Percentiles rank a stretch among this genome's conserved stretches.
These are phyloP conservation scores for Mungos mungo DNA, from an alignment of 2,113 vertebrate species.

Conservation along the genomic window DNA sequence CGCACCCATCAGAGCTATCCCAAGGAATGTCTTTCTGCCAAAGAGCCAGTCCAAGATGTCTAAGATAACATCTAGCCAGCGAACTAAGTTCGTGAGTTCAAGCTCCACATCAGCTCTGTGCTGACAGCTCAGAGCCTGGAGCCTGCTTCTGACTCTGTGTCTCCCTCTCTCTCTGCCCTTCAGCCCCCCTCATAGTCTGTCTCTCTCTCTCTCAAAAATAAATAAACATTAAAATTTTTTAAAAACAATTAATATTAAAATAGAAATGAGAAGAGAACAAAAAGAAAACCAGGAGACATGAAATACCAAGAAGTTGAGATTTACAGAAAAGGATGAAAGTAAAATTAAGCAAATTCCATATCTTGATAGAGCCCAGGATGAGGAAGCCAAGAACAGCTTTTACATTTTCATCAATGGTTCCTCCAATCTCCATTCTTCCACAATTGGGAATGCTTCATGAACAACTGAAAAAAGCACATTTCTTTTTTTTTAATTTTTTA, in stretches of 20 bases:
- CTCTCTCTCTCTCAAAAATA: too few species aligned
- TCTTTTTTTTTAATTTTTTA: background rate
- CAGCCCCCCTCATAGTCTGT: too few species aligned
- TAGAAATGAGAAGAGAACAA: background rate
- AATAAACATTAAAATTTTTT: too few species aligned
- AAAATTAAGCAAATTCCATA: background rate
- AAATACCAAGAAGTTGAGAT: background rate
- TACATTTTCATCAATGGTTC: background rate
- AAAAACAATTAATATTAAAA: background rate
- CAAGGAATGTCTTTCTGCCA: background rate
- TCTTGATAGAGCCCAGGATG: background rate
- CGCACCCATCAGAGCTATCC: rapidly evolving
- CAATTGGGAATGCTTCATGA: background rate
- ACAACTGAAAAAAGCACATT: background rate
- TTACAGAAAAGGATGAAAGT: background rate
- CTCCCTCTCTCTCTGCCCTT: too few species aligned
- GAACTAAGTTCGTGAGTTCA: background rate
- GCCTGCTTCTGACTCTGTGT: too few species aligned
- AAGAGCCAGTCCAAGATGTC: background rate
- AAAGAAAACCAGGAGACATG: background rate
- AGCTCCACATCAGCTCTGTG: too few species aligned
- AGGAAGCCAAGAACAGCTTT: background rate
- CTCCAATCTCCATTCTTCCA: background rate
- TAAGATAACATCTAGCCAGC: background rate
- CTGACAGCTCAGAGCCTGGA: too few species aligned